Evolutionary conservation across 2,113 vertebrate genomes (phyloP).

Genomic region (Callorhinus ursinus): DNA sequence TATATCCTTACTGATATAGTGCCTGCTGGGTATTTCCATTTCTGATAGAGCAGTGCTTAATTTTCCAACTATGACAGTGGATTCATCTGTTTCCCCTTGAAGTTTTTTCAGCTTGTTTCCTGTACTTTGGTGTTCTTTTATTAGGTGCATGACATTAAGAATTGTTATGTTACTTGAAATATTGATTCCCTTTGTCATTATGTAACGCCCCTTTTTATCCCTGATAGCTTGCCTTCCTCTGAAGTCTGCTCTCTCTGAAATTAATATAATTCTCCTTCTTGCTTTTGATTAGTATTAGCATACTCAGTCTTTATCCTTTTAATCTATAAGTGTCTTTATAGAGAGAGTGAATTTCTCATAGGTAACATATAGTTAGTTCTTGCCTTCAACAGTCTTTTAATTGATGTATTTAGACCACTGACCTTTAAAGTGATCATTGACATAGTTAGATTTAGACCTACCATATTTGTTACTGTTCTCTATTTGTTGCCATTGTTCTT

Average conservation of each 20-base stretch:
- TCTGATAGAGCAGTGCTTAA: background rate
- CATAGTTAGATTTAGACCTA: background rate
- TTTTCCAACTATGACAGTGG: background rate
- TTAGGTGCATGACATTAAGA: background rate
- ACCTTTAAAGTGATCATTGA: background rate
- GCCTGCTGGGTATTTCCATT: background rate
- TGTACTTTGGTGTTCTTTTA: background rate
- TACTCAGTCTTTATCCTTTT: background rate
- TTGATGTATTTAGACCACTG: background rate
- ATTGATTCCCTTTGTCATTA: background rate
- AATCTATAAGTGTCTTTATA: background rate
- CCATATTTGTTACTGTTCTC: background rate
- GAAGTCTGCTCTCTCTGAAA: background rate
- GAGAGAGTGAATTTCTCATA: background rate
- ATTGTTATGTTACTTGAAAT: background rate
- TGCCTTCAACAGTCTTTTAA: background rate
- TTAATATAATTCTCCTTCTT: background rate
- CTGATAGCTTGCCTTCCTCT: background rate
- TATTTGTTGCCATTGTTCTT: background rate
- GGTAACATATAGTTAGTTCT: background rate
- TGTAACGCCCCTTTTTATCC: background rate
- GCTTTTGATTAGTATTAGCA: background rate
- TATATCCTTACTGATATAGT: background rate
- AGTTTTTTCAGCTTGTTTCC: background rate
- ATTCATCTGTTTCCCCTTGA: background rate